Base-by-base conservation (phyloP, 1,140 invertebrate species). In the Drosophila eugracilis region DNA sequence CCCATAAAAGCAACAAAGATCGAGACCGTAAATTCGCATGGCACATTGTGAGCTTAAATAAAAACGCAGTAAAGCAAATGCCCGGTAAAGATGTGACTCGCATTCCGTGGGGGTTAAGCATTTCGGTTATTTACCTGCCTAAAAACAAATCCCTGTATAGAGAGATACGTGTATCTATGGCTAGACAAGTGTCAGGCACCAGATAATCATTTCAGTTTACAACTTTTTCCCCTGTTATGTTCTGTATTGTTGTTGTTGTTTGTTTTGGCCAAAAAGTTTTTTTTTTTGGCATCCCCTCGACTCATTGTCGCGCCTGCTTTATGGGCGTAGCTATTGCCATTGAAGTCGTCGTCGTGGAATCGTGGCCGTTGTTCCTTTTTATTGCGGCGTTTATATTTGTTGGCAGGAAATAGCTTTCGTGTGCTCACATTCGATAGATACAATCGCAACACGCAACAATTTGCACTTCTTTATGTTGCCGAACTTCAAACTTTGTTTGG, bases 191-290 rank as follows among this genome's bases (percentile, higher is more conserved):
- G 73, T 62, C 48, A 83, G 78, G 74, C 79, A 78, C 70, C 70
- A 88, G 83, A 88, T 88, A 88, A 88, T 88, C 83, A 88, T 88
- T 88, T 88, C 75, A 88, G 80, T 88, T 88, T 88, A 88, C 75
- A 89, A 89, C 84, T 89, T 89, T 88, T 83, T 57, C 39, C 24
- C 34, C n/a, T n/a, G n/a, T n/a, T n/a, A n/a, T 57, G 12, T 22
- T 36, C 15, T 7, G 14, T 39, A 24, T 14, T 32, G 41, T 47
- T 34, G 21, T 15, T 50, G n/a, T 42, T 65, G 32, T 67, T 44
- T 72, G 65, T 55, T 72, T 73, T 39, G 59, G 49, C 34, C 36
- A 22, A 65, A 50, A 67, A 67, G 48, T 55, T 67, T 62, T 67
- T 28, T 37, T 55, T 67, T 62, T 67, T 28, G 37, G n/a, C 48